Conservation (phyloP, 2,888 invertebrate species). For the Lasioglossum zephyrum region DNA sequence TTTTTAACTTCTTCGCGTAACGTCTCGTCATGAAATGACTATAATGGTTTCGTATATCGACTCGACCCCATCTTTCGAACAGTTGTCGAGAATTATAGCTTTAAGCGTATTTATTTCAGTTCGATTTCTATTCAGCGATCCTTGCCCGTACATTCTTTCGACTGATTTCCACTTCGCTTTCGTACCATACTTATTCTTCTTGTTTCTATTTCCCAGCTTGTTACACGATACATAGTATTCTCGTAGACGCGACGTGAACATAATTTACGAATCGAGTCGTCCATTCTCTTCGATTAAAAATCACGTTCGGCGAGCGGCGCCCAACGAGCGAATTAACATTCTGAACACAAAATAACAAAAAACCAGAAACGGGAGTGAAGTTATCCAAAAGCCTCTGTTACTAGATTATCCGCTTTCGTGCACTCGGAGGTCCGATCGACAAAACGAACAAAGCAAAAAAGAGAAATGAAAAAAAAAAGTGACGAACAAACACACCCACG, state of each 20-base stretch:
- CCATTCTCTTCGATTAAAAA: slow-evolving; percentile 24
- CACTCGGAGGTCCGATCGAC: slow-evolving; percentile 67
- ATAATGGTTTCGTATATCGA: slow-evolving; percentile 76
- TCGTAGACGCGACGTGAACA: not conserved
- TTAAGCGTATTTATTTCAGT: slow-evolving; percentile 63
- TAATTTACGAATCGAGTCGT: slow-evolving; percentile 3
- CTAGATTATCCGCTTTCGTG: slow-evolving; percentile 68
- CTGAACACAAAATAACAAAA: slow-evolving; percentile 18
- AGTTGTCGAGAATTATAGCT: slow-evolving; percentile 61
- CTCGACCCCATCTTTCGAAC: slow-evolving; percentile 61
- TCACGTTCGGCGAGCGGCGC: slow-evolving; percentile 52
- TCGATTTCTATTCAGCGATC: slow-evolving; percentile 15
- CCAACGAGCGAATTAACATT: slow-evolving; percentile 65
- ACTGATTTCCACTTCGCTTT: slow-evolving; percentile 12
- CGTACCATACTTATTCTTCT: not conserved
- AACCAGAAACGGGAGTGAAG: slow-evolving; percentile 56
- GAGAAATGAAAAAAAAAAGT: not conserved
- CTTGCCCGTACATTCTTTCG: slow-evolving; percentile 14
- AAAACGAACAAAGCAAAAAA: not conserved
- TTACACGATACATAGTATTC: not conserved
- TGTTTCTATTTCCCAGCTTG: not conserved
- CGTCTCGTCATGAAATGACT: slow-evolving; percentile 82
- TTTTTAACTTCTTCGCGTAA: slow-evolving; percentile 70
- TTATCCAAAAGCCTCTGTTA: slow-evolving; percentile 72
- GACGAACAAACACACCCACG: not conserved